These are phyloP conservation scores for Gymnarchus niloticus DNA, from an alignment of 2,113 vertebrate genomes.

Conservation along the genomic window DNA sequence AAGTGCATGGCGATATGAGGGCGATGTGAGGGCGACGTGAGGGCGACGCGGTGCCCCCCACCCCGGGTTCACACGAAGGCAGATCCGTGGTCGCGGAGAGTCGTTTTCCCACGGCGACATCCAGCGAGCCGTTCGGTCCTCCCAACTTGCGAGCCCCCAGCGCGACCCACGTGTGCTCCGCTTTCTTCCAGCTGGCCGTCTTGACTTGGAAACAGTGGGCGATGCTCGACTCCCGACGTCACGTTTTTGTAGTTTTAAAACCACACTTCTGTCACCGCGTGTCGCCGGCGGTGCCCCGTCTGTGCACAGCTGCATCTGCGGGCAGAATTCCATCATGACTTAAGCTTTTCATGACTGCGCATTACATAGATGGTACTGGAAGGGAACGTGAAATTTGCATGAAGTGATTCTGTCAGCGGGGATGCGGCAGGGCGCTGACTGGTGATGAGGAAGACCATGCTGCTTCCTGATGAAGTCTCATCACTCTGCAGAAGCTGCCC, in stretches of 20 bases:
- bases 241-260: background rate
- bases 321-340: background rate
- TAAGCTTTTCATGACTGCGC: background rate
- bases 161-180: background rate
- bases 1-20: background rate
- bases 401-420: background rate
- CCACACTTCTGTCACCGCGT: no score
- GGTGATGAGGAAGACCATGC: background rate
- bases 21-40: no score
- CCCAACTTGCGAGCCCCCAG: background rate
- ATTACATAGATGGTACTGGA: background rate
- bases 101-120: no score
- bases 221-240: background rate
- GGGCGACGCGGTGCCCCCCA: no score
- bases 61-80: no score
- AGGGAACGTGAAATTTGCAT: background rate
- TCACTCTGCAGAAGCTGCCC: background rate
- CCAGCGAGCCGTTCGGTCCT: no score
- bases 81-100: no score
- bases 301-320: background rate
- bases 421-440: background rate
- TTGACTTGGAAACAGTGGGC: background rate
- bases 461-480: background rate
- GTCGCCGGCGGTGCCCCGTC: no score
- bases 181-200: background rate